Conservation (phyloP, 2,888 invertebrate genomes). For the Cephus rjabovi region DNA sequence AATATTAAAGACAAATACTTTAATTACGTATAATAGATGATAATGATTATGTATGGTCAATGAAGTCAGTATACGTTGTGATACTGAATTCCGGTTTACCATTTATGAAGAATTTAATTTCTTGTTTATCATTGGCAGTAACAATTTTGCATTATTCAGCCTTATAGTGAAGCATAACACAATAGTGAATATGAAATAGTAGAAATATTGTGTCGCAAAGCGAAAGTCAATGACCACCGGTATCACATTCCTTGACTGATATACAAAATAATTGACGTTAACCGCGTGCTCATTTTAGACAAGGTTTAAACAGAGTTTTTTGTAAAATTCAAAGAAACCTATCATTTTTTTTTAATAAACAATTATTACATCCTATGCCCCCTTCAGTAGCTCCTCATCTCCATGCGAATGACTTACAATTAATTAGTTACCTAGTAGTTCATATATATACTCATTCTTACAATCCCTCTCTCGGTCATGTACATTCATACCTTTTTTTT, state of each 20-base stretch:
- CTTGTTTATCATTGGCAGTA: neutral
- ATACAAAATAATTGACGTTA: neutral
- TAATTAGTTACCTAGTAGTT: constrained; percentile 44
- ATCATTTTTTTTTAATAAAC: constrained; percentile 2
- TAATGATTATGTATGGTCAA: neutral
- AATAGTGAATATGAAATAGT: neutral
- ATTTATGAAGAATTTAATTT: neutral
- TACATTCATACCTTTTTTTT: constrained; percentile 18
- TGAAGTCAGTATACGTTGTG: neutral
- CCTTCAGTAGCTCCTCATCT: constrained; percentile 33
- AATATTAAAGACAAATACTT: neutral
- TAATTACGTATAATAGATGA: neutral
- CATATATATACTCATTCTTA: constrained; percentile 33
- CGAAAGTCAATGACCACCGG: neutral
- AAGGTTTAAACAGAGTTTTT: neutral
- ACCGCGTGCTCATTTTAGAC: neutral
- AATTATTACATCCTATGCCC: constrained; percentile 17
- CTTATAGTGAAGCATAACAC: neutral
- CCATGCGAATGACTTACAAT: constrained; percentile 31
- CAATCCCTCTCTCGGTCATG: constrained; percentile 17
- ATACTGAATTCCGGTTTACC: neutral
- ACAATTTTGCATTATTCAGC: neutral
- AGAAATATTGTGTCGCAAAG: neutral
- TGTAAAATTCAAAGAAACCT: neutral
- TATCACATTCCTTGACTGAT: neutral